Evolutionary conservation across 1,140 invertebrate genomes (phyloP).

Genomic region (Ephestia elutella): DNA sequence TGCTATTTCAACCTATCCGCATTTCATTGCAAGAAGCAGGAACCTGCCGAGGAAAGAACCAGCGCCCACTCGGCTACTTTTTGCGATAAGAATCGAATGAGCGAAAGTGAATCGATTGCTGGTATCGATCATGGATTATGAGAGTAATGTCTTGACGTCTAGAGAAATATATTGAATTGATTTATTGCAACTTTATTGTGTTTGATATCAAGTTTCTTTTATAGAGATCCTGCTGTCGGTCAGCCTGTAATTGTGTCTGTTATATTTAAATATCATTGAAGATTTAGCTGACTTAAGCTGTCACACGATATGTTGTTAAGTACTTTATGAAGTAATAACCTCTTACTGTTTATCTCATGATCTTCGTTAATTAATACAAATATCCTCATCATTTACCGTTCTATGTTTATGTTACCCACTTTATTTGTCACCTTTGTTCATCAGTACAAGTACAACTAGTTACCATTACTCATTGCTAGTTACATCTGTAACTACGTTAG

Average conservation of each 20-base stretch:
- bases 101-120: constrained; percentile 61
- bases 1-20: constrained; percentile 23
- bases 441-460: too few relatives aligned
- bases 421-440: too few relatives aligned
- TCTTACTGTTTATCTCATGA: too few relatives aligned
- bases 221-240: neutral
- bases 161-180: neutral
- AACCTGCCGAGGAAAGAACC: constrained; percentile 35
- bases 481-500: neutral
- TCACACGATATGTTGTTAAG: too few relatives aligned
- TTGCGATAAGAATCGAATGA: constrained; percentile 56
- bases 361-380: too few relatives aligned
- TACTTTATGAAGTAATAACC: too few relatives aligned
- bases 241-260: neutral
- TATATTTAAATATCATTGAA: neutral
- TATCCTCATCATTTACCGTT: too few relatives aligned
- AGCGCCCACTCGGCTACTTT: constrained; percentile 36
- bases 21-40: constrained; percentile 30
- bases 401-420: too few relatives aligned
- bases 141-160: constrained; percentile 14
- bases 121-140: constrained; percentile 42
- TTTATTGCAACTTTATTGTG: constrained; percentile 3
- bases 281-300: too few relatives aligned
- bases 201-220: constrained; percentile 1
- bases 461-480: neutral